Conservation (phyloP, 2,888 invertebrate species). For the Tenthredo distinguenda region DNA sequence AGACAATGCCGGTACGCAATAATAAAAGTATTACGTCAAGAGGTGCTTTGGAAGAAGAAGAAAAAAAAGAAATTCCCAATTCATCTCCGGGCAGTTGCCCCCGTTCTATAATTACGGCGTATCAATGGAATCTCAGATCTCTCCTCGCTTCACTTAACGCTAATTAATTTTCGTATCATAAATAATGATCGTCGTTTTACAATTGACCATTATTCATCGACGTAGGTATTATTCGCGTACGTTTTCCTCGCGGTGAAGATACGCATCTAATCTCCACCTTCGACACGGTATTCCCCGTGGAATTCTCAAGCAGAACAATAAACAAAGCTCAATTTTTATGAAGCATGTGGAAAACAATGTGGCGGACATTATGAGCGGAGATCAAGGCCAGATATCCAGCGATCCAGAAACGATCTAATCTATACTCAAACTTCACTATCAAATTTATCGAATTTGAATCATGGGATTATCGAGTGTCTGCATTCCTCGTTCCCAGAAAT, state of each 20-base stretch:
- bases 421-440: background rate
- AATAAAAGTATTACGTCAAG: constrained; percentile 26
- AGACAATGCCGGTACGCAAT: constrained; percentile 12
- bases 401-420: background rate
- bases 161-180: background rate
- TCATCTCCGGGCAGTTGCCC: background rate
- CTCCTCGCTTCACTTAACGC: background rate
- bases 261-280: background rate
- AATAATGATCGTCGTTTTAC: background rate
- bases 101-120: background rate
- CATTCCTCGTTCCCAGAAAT: background rate
- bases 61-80: background rate
- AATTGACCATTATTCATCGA: background rate
- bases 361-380: background rate
- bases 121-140: background rate
- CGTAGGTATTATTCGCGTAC: background rate
- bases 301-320: background rate
- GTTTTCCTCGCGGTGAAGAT: background rate
- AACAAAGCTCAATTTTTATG: background rate
- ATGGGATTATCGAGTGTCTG: background rate
- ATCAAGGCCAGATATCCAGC: background rate
- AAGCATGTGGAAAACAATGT: background rate
- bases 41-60: background rate
- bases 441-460: background rate
- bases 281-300: background rate